Percentiles rank a stretch among this genome's conserved stretches.
These are phyloP conservation scores for Hestina assimilis DNA, from an alignment of 1,140 invertebrate species.

Conservation along the genomic window DNA sequence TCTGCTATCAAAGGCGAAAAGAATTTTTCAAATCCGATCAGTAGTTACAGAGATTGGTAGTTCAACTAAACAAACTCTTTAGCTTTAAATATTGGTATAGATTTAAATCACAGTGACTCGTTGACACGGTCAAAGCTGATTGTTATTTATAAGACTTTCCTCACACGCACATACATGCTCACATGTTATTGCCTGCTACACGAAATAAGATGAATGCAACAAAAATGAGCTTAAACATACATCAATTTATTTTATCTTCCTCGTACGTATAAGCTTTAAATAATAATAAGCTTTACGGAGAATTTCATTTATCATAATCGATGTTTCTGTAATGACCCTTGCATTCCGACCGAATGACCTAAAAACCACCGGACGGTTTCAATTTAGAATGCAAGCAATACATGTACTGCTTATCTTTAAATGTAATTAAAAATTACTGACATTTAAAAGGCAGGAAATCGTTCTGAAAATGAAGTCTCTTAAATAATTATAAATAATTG, in stretches of 20 bases:
- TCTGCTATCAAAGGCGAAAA: too few species aligned
- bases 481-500: too few species aligned
- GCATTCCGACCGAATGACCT: conserved; percentile 25
- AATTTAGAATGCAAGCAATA: conserved; percentile 23
- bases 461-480: neutral
- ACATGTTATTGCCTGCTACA: neutral
- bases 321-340: conserved; percentile 24
- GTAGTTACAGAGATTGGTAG: too few species aligned
- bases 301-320: conserved; percentile 31
- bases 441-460: conserved; percentile 13
- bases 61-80: too few species aligned
- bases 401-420: conserved; percentile 9
- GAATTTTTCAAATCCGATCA: too few species aligned
- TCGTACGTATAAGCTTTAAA: neutral
- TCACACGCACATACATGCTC: neutral
- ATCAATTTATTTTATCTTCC: conserved; percentile 11
- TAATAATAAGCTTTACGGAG: conserved; percentile 13
- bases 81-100: too few species aligned
- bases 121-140: neutral
- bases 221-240: neutral
- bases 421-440: conserved; percentile 16
- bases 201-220: neutral
- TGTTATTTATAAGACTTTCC: conserved; percentile 3
- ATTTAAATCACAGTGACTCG: too few species aligned
- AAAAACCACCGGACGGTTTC: conserved; percentile 20